These are phyloP conservation scores for Eonycteris spelaea DNA, from an alignment of 2,113 vertebrate species.

Conservation along the genomic window DNA sequence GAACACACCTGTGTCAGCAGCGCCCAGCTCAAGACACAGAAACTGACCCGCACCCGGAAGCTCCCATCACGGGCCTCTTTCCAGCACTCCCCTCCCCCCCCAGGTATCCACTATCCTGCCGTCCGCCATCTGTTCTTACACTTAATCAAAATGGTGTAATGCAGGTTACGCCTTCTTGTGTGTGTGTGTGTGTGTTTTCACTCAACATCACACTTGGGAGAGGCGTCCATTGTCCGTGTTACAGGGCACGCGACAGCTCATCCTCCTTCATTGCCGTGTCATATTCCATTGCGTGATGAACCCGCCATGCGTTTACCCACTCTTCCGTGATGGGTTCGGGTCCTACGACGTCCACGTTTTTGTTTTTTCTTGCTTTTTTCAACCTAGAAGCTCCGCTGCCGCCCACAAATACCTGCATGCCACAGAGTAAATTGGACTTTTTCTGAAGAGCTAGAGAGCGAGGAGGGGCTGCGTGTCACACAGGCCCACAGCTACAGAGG, in stretches of 20 bases:
- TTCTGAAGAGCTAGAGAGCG: not conserved
- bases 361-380: not conserved
- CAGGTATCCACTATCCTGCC: not conserved
- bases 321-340: not conserved
- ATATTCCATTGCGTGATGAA: rapidly evolving
- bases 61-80: rapidly evolving
- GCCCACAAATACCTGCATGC: not conserved
- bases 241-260: rapidly evolving
- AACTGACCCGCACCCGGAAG: not conserved
- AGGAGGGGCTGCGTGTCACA: not conserved
- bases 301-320: not conserved
- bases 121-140: not conserved
- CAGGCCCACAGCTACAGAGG: not conserved
- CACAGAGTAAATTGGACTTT: not conserved
- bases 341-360: too few relatives aligned
- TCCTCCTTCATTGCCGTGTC: not conserved
- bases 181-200: not conserved
- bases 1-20: not conserved
- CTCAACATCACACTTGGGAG: rapidly evolving
- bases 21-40: not conserved
- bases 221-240: rapidly evolving
- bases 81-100: too few relatives aligned
- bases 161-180: not conserved
- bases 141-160: not conserved
- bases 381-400: not conserved